A percentile compares a stretch with the other conserved stretches of the same genome.
phyloP scores from a whole-genome alignment of 2,113 vertebrate genomes.

The Equus przewalskii region DNA sequence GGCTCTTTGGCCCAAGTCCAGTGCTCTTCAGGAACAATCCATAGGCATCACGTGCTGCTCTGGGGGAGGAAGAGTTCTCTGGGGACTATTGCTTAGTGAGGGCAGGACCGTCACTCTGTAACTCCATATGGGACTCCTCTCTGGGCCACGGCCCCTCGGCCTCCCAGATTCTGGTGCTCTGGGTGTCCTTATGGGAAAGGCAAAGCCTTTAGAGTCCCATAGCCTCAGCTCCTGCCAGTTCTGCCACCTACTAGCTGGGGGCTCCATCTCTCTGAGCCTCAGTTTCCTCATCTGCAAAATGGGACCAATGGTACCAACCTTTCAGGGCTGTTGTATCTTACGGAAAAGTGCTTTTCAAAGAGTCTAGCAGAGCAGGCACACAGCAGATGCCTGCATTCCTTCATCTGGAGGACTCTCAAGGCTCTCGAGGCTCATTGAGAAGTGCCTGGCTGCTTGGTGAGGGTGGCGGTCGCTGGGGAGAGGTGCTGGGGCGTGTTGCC shows the following conservation, averaged over 20 bases:
- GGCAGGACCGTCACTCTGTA: background rate
- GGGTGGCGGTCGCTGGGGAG: background rate
- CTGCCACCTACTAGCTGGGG: background rate
- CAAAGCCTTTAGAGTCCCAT: background rate
- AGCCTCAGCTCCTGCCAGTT: background rate
- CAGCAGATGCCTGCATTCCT: background rate
- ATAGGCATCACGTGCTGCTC: background rate
- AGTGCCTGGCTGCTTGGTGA: background rate
- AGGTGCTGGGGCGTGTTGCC: background rate
- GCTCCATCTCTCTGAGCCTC: background rate
- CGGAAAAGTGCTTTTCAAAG: background rate
- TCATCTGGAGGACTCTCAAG: background rate
- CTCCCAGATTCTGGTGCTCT: background rate
- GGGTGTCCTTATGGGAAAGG: background rate
- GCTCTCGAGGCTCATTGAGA: background rate
- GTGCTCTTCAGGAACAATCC: slow-evolving; percentile 35
- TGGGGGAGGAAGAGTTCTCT: background rate
- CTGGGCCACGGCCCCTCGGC: background rate
- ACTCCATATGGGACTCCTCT: background rate
- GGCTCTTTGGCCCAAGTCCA: slow-evolving; percentile 48
- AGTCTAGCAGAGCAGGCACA: background rate
- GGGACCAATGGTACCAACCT: background rate
- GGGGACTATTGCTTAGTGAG: background rate
- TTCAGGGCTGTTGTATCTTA: background rate
- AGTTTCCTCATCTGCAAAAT: slow-evolving; percentile 9